Evolutionary conservation across 1,140 invertebrate species (phyloP).

Genomic region (Dreissena rostriformis): DNA sequence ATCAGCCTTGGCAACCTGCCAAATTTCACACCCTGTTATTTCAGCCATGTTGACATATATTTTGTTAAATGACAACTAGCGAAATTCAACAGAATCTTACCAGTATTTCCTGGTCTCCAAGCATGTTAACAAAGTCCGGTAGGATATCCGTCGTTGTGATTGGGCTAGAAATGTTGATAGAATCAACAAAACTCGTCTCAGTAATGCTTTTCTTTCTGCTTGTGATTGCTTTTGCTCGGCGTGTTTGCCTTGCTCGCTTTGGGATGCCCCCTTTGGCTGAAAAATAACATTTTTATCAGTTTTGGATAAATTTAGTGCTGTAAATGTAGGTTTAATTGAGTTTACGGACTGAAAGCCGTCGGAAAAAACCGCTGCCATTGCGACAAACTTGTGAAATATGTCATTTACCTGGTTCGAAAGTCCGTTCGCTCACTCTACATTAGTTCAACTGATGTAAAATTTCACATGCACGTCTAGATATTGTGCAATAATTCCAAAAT

Average conservation of each 20-base stretch:
- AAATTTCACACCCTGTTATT: no score
- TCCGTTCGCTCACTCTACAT: slow-evolving; percentile 50
- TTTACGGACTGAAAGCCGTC: background rate
- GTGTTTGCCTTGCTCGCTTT: slow-evolving; percentile 36
- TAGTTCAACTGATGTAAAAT: slow-evolving; percentile 46
- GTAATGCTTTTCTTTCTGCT: slow-evolving; percentile 3
- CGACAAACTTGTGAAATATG: slow-evolving; percentile 2
- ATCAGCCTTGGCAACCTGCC: no score
- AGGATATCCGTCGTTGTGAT: slow-evolving; percentile 40
- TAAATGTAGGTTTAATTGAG: background rate
- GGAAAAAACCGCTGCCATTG: background rate
- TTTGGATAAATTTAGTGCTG: background rate
- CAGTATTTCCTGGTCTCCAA: slow-evolving; percentile 49
- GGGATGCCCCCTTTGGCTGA: slow-evolving; percentile 39
- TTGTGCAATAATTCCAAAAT: slow-evolving; percentile 54
- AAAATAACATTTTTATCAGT: slow-evolving; percentile 16
- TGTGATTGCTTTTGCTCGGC: slow-evolving; percentile 32
- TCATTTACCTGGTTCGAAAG: slow-evolving; percentile 50
- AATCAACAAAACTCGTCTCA: slow-evolving; percentile 49
- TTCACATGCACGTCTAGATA: slow-evolving; percentile 35
- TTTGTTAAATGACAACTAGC: no score
- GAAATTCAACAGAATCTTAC: background rate
- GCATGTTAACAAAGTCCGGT: slow-evolving; percentile 46
- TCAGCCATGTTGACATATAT: no score
- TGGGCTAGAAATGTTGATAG: slow-evolving; percentile 47